A percentile compares a stretch with the other conserved stretches of the same genome.
These are phyloP conservation scores for Saccostrea glomerata DNA, from an alignment of 1,140 invertebrate species.

Conservation along the genomic window DNA sequence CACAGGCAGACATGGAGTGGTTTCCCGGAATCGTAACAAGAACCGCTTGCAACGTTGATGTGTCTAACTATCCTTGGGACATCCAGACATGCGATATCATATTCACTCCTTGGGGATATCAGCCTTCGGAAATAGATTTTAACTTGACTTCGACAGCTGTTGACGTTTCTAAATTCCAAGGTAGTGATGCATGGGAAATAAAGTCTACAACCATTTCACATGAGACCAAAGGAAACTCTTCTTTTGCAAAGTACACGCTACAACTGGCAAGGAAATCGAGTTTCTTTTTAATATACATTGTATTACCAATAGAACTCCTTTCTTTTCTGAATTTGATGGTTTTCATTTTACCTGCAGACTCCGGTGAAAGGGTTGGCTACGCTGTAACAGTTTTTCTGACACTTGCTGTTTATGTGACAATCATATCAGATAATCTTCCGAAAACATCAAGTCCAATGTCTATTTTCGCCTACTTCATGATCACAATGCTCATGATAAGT, in stretches of 20 bases:
- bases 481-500: conserved; percentile 31
- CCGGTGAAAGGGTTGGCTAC: conserved; percentile 70
- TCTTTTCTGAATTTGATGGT: conserved; percentile 65
- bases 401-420: conserved; percentile 67
- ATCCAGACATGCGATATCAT: conserved; percentile 49
- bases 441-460: conserved; percentile 59
- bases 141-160: not conserved
- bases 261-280: conserved; percentile 44
- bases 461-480: conserved; percentile 46
- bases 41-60: conserved; percentile 47
- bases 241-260: conserved; percentile 41
- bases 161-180: conserved; percentile 1
- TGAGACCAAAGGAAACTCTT: conserved; percentile 3
- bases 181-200: conserved; percentile 29
- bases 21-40: conserved; percentile 23
- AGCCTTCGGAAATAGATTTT: conserved; percentile 40
- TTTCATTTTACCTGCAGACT: conserved; percentile 69
- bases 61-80: conserved; percentile 55
- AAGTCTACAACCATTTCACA: not conserved
- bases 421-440: conserved; percentile 68
- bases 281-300: conserved; percentile 57
- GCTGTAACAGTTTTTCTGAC: conserved; percentile 70
- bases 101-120: conserved; percentile 48
- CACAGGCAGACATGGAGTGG: conserved; percentile 47
- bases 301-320: conserved; percentile 68